Percentiles rank a stretch among this genome's conserved stretches.
Conservation (phyloP, 2,888 invertebrate genomes). For the Smittia aterrima region DNA sequence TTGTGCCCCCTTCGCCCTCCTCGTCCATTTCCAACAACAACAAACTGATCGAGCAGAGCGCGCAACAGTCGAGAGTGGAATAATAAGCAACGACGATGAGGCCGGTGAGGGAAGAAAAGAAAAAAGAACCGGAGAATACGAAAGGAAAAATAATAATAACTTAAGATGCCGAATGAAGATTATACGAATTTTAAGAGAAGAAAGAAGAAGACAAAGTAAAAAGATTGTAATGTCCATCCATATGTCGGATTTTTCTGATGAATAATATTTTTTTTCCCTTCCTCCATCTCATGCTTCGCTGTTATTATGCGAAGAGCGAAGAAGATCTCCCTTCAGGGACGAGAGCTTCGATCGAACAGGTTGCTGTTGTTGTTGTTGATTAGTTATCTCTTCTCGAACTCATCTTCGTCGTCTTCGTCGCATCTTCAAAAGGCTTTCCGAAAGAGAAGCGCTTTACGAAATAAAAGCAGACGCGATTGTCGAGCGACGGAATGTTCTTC, state of each 20-base stretch:
- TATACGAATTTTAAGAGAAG: not conserved
- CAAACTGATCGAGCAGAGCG: conserved; percentile 11
- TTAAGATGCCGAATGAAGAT: conserved; percentile 40
- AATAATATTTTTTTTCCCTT: conserved; percentile 28
- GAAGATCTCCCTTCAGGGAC: not conserved
- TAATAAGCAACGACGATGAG: conserved; percentile 12
- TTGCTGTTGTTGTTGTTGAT: conserved; percentile 9
- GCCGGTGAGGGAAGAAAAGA: conserved; percentile 16
- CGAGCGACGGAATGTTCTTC: not conserved
- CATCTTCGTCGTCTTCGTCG: not conserved
- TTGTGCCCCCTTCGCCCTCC: not conserved
- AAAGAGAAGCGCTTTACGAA: not conserved
- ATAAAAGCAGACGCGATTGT: not conserved
- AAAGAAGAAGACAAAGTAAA: not conserved
- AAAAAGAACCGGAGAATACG: conserved; percentile 9
- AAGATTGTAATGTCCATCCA: conserved; percentile 35
- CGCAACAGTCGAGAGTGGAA: not conserved
- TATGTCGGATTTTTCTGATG: conserved; percentile 33
- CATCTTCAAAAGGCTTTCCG: not conserved
- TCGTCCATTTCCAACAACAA: conserved; percentile 5
- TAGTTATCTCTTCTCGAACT: not conserved
- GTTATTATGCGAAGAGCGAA: not conserved
- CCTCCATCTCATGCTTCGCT: conserved; percentile 5
- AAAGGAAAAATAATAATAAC: conserved; percentile 36
- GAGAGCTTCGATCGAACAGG: conserved; percentile 19